These are phyloP conservation scores for Sander lucioperca DNA, from an alignment of 2,113 vertebrate species.

Conservation along the genomic window DNA sequence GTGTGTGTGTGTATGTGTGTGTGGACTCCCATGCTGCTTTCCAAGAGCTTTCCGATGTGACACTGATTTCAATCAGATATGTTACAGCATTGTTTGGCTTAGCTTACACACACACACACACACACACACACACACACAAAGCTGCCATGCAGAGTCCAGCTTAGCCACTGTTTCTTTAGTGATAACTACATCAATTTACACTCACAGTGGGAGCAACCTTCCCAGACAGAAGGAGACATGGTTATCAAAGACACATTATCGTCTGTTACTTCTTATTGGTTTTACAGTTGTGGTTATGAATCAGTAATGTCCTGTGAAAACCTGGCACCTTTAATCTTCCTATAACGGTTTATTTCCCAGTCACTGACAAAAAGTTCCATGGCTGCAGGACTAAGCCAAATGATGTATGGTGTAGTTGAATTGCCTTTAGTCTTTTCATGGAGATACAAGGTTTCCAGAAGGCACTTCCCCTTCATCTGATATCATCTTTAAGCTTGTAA, in stretches of 20 bases:
- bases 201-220: constrained; percentile 61
- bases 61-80: constrained; percentile 61
- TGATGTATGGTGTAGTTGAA: neutral
- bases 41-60: constrained; percentile 45
- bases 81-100: constrained; percentile 36
- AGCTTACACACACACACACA: constrained; percentile 4
- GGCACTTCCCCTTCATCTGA: constrained; percentile 27
- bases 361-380: neutral
- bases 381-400: neutral
- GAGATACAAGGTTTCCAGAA: constrained; percentile 11
- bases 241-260: constrained; percentile 30
- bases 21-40: constrained; percentile 38
- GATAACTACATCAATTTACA: constrained; percentile 65
- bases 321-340: constrained; percentile 27
- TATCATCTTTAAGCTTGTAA: constrained; percentile 32
- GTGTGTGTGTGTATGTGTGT: neutral
- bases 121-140: constrained; percentile 1
- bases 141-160: constrained; percentile 36
- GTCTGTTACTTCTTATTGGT: constrained; percentile 3
- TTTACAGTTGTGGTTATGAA: constrained; percentile 20
- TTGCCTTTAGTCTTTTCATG: neutral
- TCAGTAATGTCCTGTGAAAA: constrained; percentile 20
- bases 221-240: constrained; percentile 14
- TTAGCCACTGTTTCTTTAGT: constrained; percentile 59
- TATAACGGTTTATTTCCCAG: constrained; percentile 1